Evolutionary conservation across 2,888 invertebrate species (phyloP), one percentile per base, ranked within the genome.

Genomic region (Catocala sponsa): DNA sequence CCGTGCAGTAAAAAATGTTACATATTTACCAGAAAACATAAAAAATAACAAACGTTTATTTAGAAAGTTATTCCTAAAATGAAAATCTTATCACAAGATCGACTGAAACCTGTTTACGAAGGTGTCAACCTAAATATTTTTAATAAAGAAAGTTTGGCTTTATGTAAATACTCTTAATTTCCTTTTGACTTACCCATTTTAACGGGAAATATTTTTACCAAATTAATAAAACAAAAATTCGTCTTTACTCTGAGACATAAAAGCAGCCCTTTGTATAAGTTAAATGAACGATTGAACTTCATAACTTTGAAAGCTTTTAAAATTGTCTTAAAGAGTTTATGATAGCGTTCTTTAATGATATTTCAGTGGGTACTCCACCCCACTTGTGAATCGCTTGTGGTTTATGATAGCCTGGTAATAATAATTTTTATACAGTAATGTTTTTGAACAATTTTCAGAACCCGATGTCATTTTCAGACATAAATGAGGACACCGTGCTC

Each of bases 221-320:
- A 38, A 7, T 38, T 38, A 38, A 0, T 38, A 7, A 38, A 38
- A 38, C 35, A 38, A 6, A 38, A 38, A 13, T 38, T 7, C 49
- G 5, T 33, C 12, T 11, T 13, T 13, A 32, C 33, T 43, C 13
- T 42, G 49, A 43, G 35, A 38, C 35, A 38, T 49, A 43, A 35
- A 35, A 49, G 49, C 49, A 13, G 49, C 42, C 54, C 35, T 53
- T 59, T 48, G 49, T 53, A 13, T 48, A 44, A 48, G 42, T 41
- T 47, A 48, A 48, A 47, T 38, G 32, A 47, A 53, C 47, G 46
- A 48, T 53, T 53, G 41, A 35, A 49, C 54, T 54, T 35, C 48
- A 9, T 53, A 48, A 62, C 62, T 62, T 48, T 15, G 41, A 42
- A 55, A 61, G 46, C 41, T 47, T 55, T 52, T 55, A 35, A 25